Percentiles rank a stretch among this genome's conserved stretches.
Evolutionary conservation across 37 sponge, comb jelly and placozoan species (phyloP).

Genomic region (Axinella damicornis): DNA sequence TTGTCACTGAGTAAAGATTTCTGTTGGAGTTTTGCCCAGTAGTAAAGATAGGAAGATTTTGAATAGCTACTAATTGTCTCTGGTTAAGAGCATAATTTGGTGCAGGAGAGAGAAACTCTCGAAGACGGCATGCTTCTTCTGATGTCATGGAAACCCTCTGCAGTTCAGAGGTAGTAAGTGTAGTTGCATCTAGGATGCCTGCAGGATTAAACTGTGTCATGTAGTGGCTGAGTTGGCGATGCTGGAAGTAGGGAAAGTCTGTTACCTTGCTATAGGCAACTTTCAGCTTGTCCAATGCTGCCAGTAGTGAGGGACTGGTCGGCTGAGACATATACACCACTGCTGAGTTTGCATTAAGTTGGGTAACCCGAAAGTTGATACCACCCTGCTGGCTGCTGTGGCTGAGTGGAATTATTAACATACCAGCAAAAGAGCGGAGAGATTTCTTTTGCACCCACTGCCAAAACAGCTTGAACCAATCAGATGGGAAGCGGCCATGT

Average conservation of each 20-base stretch:
- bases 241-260: neutral
- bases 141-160: neutral
- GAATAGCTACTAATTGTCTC: too few species aligned
- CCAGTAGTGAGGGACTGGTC: neutral
- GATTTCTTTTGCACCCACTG: conserved; percentile 19
- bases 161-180: neutral
- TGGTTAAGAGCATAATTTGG: neutral
- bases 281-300: neutral
- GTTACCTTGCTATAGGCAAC: neutral
- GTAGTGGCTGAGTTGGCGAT: neutral
- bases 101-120: neutral
- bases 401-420: conserved; percentile 19
- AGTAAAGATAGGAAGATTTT: too few species aligned
- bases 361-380: neutral
- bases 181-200: conserved; percentile 18
- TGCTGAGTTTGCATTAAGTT: too few species aligned
- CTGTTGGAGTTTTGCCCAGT: neutral
- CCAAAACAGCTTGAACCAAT: conserved; percentile 49
- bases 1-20: conserved; percentile 25
- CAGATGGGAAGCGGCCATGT: neutral
- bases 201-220: neutral
- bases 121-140: conserved; percentile 24
- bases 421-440: neutral
- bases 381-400: neutral
- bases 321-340: neutral